Base-by-base conservation (phyloP, 2,113 vertebrate species). In the Mastomys natalensis region DNA sequence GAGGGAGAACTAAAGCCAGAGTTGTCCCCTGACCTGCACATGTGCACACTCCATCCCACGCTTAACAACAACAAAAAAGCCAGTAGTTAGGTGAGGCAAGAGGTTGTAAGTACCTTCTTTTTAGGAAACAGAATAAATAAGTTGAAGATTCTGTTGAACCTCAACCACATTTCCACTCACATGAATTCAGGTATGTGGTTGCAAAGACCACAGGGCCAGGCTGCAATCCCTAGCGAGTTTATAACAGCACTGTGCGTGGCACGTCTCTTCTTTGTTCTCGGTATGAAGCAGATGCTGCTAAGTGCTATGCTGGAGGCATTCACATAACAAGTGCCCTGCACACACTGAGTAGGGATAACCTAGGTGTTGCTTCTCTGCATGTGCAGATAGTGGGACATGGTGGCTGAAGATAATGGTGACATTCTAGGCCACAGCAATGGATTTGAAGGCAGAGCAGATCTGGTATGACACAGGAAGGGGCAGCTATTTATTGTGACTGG, bases 121-220 rank as follows among this genome's bases (percentile, higher is more conserved):
- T 24, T 2, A 31, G 90, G 90, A 45, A 37, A 43, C 9, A 70
- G 85, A 51, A 15, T n/a, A 58, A 93, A 64, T n/a, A 87, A 74
- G 89, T 90, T 86, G 40, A 93, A 91, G 53, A 84, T 82, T 87
- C 80, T 60, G 34, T 48, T 91, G 22, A 85, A 24, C 82, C 81
- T 88, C 37, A 82, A 62, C 1, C 3, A 70, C 31, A 91, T 24
- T 91, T 88, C 51, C 31, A 70, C 4, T 55, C 72, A 64, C 48
- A 62, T 40, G 48, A 90, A 96, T 93, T 93, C 58, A 80, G 70
- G 51, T 12, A 80, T 22, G 16, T 15, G 45, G 86, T 88, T 45
- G 68, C 21, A 22, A 85, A 76, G 21, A 45, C 37, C 29, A 87
- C 16, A 82, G n/a, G 31, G 53, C 12, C 91, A 90, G 76, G 31